A percentile compares a stretch with the other conserved stretches of the same genome.
Evolutionary conservation across 2,888 invertebrate genomes (phyloP).

Genomic region (Hanleya hanleyi): DNA sequence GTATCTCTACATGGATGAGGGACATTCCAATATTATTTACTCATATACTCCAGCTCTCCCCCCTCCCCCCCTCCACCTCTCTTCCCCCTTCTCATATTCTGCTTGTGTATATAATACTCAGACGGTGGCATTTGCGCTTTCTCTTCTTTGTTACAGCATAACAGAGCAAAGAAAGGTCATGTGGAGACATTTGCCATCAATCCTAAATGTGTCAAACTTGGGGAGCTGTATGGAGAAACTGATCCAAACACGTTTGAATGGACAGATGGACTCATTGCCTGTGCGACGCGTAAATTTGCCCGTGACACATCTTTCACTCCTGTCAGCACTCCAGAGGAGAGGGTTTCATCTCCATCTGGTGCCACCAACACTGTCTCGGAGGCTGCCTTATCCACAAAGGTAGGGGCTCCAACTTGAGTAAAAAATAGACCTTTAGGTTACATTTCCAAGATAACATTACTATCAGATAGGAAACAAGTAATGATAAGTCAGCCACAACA

Average conservation of each 20-base stretch:
- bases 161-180: conserved; percentile 66
- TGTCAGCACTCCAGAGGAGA: not conserved
- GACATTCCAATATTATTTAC: too few relatives aligned
- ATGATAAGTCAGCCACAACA: too few relatives aligned
- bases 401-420: too few relatives aligned
- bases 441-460: too few relatives aligned
- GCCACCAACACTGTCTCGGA: not conserved
- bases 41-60: too few relatives aligned
- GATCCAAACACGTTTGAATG: conserved; percentile 73
- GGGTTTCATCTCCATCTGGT: not conserved
- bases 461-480: too few relatives aligned
- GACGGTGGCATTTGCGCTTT: not conserved
- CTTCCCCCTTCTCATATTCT: too few relatives aligned
- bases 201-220: conserved; percentile 72
- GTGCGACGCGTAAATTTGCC: conserved; percentile 66
- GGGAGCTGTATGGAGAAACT: conserved; percentile 71
- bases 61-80: too few relatives aligned
- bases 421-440: too few relatives aligned
- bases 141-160: conserved; percentile 43
- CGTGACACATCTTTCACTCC: conserved; percentile 42
- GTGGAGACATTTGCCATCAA: conserved; percentile 71
- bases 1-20: too few relatives aligned
- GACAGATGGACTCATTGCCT: conserved; percentile 73
- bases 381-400: not conserved
- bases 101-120: too few relatives aligned